Evolutionary conservation across 2,797 vertebrate species (phyloP).

Genomic region (Oophaga sylvatica): DNA sequence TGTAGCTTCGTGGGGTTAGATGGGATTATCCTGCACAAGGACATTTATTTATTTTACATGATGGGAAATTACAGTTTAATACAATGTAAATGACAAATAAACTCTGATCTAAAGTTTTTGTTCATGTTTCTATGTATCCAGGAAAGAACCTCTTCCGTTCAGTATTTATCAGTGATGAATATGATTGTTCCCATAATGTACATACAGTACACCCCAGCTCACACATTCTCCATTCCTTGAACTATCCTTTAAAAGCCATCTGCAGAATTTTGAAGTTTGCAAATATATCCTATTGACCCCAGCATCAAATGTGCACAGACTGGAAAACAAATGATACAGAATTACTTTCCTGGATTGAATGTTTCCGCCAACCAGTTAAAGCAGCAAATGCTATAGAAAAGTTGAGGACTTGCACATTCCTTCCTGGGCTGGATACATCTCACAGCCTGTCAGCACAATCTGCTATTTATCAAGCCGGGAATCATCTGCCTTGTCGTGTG

Average conservation of each 20-base stretch:
- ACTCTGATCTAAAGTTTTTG: too few species aligned
- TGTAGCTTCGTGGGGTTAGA: too few species aligned
- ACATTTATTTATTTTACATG: too few species aligned
- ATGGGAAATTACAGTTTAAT: too few species aligned
- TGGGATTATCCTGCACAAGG: too few species aligned
- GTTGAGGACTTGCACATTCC: constrained; percentile 14
- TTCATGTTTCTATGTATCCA: too few species aligned
- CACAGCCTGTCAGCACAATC: constrained; percentile 33
- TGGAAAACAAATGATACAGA: not conserved
- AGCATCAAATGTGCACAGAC: not conserved
- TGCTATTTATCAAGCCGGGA: constrained; percentile 55
- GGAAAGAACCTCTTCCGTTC: too few species aligned
- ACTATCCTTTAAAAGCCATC: not conserved
- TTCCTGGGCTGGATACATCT: constrained; percentile 15
- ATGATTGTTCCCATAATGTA: too few species aligned
- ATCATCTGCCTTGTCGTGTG: constrained; percentile 38
- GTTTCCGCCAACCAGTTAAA: constrained; percentile 15
- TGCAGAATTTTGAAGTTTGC: constrained; percentile 5
- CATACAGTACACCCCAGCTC: not conserved
- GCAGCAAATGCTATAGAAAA: constrained; percentile 24
- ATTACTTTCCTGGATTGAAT: not conserved
- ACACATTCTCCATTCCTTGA: not conserved
- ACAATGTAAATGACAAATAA: too few species aligned
- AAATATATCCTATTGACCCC: constrained; percentile 1
- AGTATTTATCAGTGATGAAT: too few species aligned